phyloP scores from a whole-genome alignment of 2,888 invertebrate genomes.

The Hyposoter didymator region DNA sequence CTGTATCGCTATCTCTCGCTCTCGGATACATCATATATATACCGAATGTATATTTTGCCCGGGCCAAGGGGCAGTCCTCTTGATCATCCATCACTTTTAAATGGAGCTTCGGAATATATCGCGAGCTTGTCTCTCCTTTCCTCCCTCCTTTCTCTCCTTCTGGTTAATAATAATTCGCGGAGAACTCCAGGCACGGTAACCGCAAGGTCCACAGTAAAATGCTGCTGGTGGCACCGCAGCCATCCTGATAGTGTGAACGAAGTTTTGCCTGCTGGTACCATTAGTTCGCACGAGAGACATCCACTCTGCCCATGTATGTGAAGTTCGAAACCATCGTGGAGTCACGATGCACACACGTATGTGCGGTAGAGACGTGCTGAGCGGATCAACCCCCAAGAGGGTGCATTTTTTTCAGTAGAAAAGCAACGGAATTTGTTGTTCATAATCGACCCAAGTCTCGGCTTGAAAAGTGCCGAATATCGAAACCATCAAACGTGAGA shows the following conservation, averaged over 20 bases:
- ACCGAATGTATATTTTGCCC: slow-evolving; percentile 66
- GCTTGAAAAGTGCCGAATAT: not conserved
- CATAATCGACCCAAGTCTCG: not conserved
- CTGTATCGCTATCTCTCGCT: slow-evolving; percentile 49
- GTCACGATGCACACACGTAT: slow-evolving; percentile 28
- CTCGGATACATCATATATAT: slow-evolving; percentile 43
- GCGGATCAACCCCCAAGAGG: not conserved
- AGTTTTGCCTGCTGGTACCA: slow-evolving; percentile 58
- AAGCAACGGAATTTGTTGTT: not conserved
- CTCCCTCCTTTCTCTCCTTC: slow-evolving; percentile 55
- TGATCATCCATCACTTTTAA: slow-evolving; percentile 72
- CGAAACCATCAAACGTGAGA: not conserved
- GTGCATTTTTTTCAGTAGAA: not conserved
- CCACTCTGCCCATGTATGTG: not conserved
- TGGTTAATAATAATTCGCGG: slow-evolving; percentile 68
- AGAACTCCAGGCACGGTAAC: slow-evolving; percentile 55
- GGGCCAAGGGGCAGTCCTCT: slow-evolving; percentile 70
- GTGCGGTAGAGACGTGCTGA: slow-evolving; percentile 1
- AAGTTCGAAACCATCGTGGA: slow-evolving; percentile 39
- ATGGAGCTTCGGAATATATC: slow-evolving; percentile 69
- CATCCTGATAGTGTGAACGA: slow-evolving; percentile 62
- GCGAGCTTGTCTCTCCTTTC: slow-evolving; percentile 54
- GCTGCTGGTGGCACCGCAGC: slow-evolving; percentile 38
- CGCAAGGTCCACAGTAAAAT: slow-evolving; percentile 44
- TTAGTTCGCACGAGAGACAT: slow-evolving; percentile 50